Evolutionary conservation across 2,113 vertebrate species (phyloP), one percentile per base, ranked within the genome.

Genomic region (Centropus unirufus): DNA sequence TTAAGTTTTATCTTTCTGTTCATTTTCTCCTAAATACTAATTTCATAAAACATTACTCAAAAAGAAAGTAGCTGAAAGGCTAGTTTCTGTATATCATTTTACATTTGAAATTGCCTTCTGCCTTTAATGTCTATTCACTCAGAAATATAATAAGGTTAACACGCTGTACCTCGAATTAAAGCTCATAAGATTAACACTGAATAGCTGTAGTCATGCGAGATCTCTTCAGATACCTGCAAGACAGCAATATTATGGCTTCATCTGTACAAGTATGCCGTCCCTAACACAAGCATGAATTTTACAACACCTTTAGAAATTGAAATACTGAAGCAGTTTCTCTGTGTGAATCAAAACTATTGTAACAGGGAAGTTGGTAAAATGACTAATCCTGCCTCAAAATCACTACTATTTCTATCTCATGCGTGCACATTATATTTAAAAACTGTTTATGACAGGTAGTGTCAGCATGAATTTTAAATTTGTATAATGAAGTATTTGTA

Each of bases 381-480:
- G 91, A 81, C 29, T 59, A 68, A 81, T 91, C 23, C 46, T 49
- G 30, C 39, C 57, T 88, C 91, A 73, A 89, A 95, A 90, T 80
- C 69, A 73, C 24, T 42, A 80, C n/a, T 11, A 63, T 42, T 46
- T 74, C 49, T 52, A 26, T 44, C 84, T 32, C 83, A 78, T n/a
- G 20, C 17, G 59, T 4, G 36, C 26, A 52, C 29, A 27, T 61
- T 49, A 14, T 58, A 86, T 74, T 80, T 70, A 18, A 92, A 95
- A 88, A 85, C 55, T 51, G 30, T 84, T 91, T 54, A 36, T 32
- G 61, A 70, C 9, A 21, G 21, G 40, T 40, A 85, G 51, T 5
- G 9, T 40, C 72, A 86, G 29, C 46, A 67, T 19, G 8, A 77
- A 81, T 77, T 83, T 78, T 44, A 83, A 76, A 83, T 64, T 32